These are phyloP conservation scores for Zalophus californianus DNA, from an alignment of 2,797 vertebrate species.

Conservation along the genomic window DNA sequence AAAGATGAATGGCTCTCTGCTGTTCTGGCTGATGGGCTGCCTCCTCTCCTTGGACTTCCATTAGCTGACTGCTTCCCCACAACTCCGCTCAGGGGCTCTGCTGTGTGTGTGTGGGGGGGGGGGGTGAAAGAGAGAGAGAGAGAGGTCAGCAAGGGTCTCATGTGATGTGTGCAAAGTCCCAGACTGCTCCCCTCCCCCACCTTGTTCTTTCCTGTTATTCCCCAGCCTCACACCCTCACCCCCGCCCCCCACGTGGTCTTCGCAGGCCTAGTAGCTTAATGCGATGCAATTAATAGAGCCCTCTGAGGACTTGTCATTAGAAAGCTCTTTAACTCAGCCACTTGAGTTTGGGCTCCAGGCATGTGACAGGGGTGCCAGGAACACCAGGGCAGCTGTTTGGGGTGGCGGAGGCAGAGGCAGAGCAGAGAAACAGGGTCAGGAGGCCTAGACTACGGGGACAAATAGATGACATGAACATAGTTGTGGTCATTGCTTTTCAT, in stretches of 20 bases:
- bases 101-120: neutral
- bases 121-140: no score
- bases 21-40: neutral
- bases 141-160: neutral
- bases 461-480: neutral
- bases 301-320: conserved; percentile 30
- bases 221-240: neutral
- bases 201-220: neutral
- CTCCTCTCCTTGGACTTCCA: neutral
- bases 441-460: neutral
- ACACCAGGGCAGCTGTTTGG: neutral
- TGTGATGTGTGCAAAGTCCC: neutral
- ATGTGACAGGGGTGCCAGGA: neutral
- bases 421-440: neutral
- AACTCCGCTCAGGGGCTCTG: neutral
- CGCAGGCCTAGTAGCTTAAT: neutral
- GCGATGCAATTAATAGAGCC: neutral
- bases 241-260: neutral
- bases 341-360: neutral
- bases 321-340: conserved; percentile 43
- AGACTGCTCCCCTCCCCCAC: neutral
- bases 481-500: neutral
- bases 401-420: neutral
- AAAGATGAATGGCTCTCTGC: neutral
- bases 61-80: neutral